A percentile compares a stretch with the other conserved stretches of the same genome.
Conservation (phyloP, 2,888 invertebrate genomes). For the Mimumesa dahlbomi region DNA sequence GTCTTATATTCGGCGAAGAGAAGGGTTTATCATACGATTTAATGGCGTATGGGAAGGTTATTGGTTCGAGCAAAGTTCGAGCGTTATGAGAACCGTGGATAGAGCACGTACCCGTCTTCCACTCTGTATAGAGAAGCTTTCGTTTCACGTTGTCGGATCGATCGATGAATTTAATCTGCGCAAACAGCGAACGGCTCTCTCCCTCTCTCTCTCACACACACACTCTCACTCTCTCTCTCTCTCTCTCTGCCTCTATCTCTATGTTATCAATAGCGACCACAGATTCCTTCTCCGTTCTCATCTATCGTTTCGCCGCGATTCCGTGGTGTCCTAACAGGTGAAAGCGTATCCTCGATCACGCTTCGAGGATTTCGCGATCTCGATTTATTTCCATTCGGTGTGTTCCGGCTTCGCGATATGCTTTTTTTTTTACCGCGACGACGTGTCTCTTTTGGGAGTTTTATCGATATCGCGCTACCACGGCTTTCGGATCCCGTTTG, state of each 20-base stretch:
- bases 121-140: conserved; percentile 25
- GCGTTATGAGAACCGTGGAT: conserved; percentile 20
- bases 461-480: no score
- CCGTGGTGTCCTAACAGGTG: not conserved
- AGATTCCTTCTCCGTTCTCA: conserved; percentile 13
- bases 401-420: not conserved
- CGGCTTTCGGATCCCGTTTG: no score
- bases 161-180: conserved; percentile 65
- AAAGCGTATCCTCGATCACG: not conserved
- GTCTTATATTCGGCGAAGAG: not conserved
- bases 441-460: no score
- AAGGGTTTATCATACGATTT: conserved; percentile 55
- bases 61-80: conserved; percentile 48
- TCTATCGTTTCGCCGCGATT: not conserved
- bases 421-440: no score
- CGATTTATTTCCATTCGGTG: no score
- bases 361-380: not conserved
- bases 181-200: conserved; percentile 38
- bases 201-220: not conserved
- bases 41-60: conserved; percentile 53
- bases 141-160: conserved; percentile 56
- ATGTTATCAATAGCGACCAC: conserved; percentile 27
- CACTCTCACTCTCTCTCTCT: no score
- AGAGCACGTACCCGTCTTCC: conserved; percentile 38
- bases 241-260: no score